Conservation (phyloP, 2,888 invertebrate genomes). For the Allacma fusca region DNA sequence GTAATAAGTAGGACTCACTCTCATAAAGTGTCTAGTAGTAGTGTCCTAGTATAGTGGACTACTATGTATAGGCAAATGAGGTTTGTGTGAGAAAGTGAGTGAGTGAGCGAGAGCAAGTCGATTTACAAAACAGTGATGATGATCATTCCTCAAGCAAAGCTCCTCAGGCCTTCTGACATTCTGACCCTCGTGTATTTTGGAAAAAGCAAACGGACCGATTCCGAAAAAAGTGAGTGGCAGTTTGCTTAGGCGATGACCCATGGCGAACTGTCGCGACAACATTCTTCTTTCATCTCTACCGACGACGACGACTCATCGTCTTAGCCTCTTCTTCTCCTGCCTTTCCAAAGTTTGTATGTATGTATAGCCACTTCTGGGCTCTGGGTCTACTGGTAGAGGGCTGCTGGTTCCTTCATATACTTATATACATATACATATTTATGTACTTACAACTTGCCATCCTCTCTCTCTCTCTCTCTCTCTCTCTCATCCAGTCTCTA, state of each 20-base stretch:
- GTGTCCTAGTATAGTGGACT: too few species aligned
- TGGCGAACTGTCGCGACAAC: constrained; percentile 62
- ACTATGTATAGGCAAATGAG: neutral
- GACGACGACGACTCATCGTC: constrained; percentile 47
- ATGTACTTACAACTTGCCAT: neutral
- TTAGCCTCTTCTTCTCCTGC: constrained; percentile 31
- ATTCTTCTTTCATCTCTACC: constrained; percentile 61
- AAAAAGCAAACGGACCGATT: constrained; percentile 47
- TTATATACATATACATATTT: constrained; percentile 2
- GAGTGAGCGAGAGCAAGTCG: constrained; percentile 9
- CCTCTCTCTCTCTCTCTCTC: too few species aligned
- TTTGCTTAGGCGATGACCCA: constrained; percentile 62
- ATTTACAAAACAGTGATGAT: neutral
- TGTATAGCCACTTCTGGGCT: neutral
- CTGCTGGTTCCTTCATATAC: neutral
- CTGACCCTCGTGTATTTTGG: constrained; percentile 44
- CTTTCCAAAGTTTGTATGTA: neutral
- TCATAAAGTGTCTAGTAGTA: too few species aligned
- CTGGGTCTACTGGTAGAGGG: neutral
- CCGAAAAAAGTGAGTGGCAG: constrained; percentile 54
- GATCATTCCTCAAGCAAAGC: constrained; percentile 11
- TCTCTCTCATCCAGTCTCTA: too few species aligned
- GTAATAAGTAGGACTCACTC: too few species aligned
- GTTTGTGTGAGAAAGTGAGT: constrained; percentile 6
- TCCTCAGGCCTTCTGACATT: constrained; percentile 29